A percentile compares a stretch with the other conserved stretches of the same genome.
Conservation (phyloP, 1,140 invertebrate species). For the Marisa cornuarietis region DNA sequence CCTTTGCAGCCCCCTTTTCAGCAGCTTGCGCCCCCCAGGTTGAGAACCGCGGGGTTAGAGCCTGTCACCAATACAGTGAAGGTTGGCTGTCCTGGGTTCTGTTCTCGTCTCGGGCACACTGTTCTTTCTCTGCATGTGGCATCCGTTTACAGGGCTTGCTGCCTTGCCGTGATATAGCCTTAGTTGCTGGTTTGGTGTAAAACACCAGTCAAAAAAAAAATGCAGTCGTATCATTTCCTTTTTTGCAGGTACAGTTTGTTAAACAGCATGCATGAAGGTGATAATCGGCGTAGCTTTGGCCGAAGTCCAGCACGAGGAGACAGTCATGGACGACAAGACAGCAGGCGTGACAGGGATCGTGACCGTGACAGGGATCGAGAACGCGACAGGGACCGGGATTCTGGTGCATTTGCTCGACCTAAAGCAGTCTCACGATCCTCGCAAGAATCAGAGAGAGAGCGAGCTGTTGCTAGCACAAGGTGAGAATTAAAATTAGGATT, state of each 20-base stretch:
- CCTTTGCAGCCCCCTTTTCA: too few species aligned
- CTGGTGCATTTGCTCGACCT: conserved; percentile 33
- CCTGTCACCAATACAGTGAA: too few species aligned
- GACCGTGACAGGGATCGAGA: not conserved
- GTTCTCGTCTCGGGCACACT: too few species aligned
- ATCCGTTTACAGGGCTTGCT: too few species aligned
- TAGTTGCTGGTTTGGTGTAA: too few species aligned
- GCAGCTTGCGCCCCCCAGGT: too few species aligned
- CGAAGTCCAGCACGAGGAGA: conserved; percentile 26
- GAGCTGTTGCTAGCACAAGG: conserved; percentile 55
- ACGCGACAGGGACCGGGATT: not conserved
- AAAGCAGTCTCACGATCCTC: conserved; percentile 43
- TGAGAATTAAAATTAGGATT: conserved; percentile 12
- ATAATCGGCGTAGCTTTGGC: conserved; percentile 23
- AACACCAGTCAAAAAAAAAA: too few species aligned
- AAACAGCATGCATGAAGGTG: conserved; percentile 10
- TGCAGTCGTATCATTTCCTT: not conserved
- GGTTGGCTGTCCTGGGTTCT: too few species aligned
- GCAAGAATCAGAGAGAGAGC: conserved; percentile 54
- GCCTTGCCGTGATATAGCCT: too few species aligned
- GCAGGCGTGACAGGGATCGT: conserved; percentile 32
- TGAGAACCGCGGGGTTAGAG: too few species aligned
- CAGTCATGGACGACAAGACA: conserved; percentile 37
- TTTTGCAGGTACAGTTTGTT: conserved; percentile 12
- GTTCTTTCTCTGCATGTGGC: too few species aligned